Conservation (phyloP, 2,888 invertebrate species). For the Agrypnus murinus region DNA sequence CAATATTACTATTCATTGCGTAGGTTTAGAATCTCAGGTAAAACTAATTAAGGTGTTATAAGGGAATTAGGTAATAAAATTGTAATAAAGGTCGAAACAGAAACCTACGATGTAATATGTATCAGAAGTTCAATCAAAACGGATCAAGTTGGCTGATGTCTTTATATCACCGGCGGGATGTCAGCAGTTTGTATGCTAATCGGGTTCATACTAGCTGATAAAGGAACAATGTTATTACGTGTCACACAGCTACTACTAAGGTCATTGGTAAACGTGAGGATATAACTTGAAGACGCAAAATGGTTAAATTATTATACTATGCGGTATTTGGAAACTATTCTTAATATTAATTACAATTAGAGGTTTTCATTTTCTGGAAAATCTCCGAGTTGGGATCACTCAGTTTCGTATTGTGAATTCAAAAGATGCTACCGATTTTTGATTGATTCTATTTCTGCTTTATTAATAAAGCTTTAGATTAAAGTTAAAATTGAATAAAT, state of each 20-base stretch:
- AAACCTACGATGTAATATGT: conserved; percentile 30
- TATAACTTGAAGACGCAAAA: not conserved
- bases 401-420: too few relatives aligned
- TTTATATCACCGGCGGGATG: conserved; percentile 58
- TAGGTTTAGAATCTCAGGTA: not conserved
- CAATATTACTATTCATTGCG: not conserved
- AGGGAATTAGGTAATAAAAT: conserved; percentile 36
- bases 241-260: conserved; percentile 46
- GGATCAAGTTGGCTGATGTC: conserved; percentile 53
- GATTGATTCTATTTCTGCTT: too few relatives aligned
- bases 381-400: too few relatives aligned
- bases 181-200: conserved; percentile 59
- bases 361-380: too few relatives aligned
- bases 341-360: too few relatives aligned
- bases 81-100: conserved; percentile 17
- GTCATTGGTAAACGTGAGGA: conserved; percentile 11
- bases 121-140: conserved; percentile 49
- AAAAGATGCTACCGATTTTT: too few relatives aligned
- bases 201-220: conserved; percentile 54
- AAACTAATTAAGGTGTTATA: conserved; percentile 29
- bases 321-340: too few relatives aligned
- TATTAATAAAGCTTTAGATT: too few relatives aligned
- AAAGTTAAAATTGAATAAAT: too few relatives aligned
- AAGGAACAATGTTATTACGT: conserved; percentile 55
- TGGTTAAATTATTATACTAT: not conserved